Conservation (phyloP, 1,140 invertebrate genomes). For the Coenobita brevimanus region DNA sequence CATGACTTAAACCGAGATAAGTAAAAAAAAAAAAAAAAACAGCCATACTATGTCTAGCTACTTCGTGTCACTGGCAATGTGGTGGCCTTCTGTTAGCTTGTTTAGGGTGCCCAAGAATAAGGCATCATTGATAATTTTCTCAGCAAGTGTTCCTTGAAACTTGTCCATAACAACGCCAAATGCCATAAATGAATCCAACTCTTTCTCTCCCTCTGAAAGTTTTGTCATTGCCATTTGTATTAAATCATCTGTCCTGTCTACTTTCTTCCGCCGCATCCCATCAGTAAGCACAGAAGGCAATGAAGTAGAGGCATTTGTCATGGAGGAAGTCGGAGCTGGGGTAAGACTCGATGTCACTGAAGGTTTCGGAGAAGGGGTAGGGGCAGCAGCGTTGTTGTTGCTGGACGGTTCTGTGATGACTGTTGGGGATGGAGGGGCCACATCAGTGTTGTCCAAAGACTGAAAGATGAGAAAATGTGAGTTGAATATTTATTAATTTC, state of each 20-base stretch:
- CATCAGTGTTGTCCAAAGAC: background rate
- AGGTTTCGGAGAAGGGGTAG: background rate
- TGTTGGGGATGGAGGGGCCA: background rate
- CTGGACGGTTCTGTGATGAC: background rate
- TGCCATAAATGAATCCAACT: slow-evolving; percentile 2
- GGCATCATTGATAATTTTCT: slow-evolving; percentile 6
- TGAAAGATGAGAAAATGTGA: background rate
- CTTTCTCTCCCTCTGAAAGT: background rate
- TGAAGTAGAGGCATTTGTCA: background rate
- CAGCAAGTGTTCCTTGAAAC: background rate
- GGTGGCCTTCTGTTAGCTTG: background rate
- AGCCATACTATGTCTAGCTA: background rate
- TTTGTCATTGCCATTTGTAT: background rate
- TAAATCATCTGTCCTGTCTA: background rate
- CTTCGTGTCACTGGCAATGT: background rate
- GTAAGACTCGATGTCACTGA: background rate
- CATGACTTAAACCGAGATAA: background rate
- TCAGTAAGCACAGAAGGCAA: background rate
- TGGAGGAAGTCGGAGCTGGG: background rate
- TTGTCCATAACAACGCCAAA: slow-evolving; percentile 2
- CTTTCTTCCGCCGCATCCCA: background rate
- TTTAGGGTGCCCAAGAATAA: slow-evolving; percentile 6
- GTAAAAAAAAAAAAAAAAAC: background rate
- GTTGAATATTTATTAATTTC: background rate
- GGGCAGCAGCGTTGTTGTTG: background rate